Base-by-base conservation (phyloP, 2,888 invertebrate species). In the Leptothorax acervorum region DNA sequence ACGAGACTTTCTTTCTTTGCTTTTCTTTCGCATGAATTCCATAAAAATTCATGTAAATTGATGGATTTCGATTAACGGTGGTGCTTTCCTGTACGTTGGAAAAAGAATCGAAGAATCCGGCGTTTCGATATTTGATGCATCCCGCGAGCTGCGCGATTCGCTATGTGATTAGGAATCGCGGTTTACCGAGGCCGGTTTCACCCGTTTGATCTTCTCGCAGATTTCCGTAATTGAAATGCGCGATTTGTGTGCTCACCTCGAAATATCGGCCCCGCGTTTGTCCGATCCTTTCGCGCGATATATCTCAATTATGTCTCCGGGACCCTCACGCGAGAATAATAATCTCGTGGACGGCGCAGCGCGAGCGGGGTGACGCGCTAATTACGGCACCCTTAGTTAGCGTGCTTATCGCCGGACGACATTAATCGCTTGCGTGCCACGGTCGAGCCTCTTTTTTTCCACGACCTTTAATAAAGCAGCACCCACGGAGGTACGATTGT, bases 401-500 rank as follows among this genome's bases (percentile, higher is more conserved):
- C 79, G 79, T 74, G 79, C 79, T 81, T 81, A 81, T 81, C 74
- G 35, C 57, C 74, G 79, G 60, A 48, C 74, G 79, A 81, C 79
- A 74, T 81, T 81, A 81, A 81, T 81, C 74, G 79, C 9, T 81
- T 74, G 79, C 79, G 74, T 79, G 79, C 74, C 79, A 45, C 78
- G 51, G 53, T 76, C 57, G 55, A 55, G 57, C 48, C 45, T 60
- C 15, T 68, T 53, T 78, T 51, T 68, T 39, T 79, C 45, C 60
- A 48, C 48, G 60, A 48, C 60, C 74, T 60, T 90, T 90, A 90
- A 90, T 87, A 86, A 86, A 48, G 48, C 71, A 79, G 71, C 79
- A 28, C 51, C 73, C 51, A 82, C 78, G 68, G 42, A 39, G 76
- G 68, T 65, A 82, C 75, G 74, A 91, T 90, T 89, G 91, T 91